Conservation (phyloP, 2,113 vertebrate species). For the Papio anubis region DNA sequence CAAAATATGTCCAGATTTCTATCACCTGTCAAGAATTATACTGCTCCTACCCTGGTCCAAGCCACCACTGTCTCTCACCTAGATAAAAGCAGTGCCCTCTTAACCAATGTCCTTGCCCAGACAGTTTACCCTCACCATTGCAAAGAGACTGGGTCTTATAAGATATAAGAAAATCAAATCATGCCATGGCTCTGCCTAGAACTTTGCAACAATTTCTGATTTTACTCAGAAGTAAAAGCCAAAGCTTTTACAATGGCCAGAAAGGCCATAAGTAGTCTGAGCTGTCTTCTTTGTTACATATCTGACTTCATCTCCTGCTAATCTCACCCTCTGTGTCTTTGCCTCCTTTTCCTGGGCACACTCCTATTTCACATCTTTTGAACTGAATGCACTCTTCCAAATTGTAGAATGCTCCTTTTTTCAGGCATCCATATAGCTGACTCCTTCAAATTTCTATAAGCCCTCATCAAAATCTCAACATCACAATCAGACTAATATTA, state of each 20-base stretch:
- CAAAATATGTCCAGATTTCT: not conserved
- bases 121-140: not conserved
- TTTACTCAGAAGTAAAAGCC: not conserved
- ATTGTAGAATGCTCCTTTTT: not conserved
- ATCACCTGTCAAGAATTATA: not conserved
- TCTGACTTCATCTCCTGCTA: no score
- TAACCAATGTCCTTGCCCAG: rapidly evolving
- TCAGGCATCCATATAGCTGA: not conserved
- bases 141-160: not conserved
- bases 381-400: not conserved
- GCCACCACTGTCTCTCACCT: not conserved
- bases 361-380: not conserved
- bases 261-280: not conserved
- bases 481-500: not conserved
- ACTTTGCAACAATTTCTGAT: not conserved
- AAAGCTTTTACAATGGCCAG: not conserved
- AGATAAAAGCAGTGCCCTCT: not conserved
- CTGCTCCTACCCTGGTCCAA: not conserved
- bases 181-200: not conserved
- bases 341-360: not conserved
- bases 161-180: not conserved
- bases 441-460: not conserved
- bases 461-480: not conserved
- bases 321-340: not conserved
- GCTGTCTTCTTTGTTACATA: not conserved